Evolutionary conservation across 2,113 vertebrate genomes (phyloP), one percentile per base, ranked within the genome.

Genomic region (Eudyptes chrysolophus): DNA sequence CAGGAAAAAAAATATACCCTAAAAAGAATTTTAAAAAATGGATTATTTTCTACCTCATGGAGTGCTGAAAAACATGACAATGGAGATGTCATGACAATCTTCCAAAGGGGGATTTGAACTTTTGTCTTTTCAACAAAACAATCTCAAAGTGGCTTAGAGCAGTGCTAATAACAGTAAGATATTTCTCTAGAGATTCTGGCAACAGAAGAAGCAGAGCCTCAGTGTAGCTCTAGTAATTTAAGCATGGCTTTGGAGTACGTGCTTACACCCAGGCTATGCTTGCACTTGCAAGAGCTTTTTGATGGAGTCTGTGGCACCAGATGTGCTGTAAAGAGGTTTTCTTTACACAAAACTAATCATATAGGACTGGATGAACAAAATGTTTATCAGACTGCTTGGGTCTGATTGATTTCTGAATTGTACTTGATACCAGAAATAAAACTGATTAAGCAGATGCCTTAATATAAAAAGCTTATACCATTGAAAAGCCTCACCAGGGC

Each of bases 101-200:
- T 85, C 61, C 77, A 55, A 70, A 70, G n/a, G 32, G 11, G 16
- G n/a, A 24, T 69, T 92, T 92, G 70, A 85, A 95, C 62, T 87
- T 96, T 65, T 65, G 40, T 85, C 66, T 77, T 90, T 92, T 88
- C 89, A 93, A 87, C 62, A 96, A 90, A 93, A 78, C 46, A 90
- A 68, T 94, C 58, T 92, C 46, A 70, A 83, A 92, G 75, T 90
- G 62, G 16, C 78, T 90, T 66, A 74, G 32, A 85, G 26, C 40
- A 77, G 54, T 13, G 32, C 34, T 88, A 94, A 86, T 60, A 87
- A 57, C 74, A 69, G 65, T 9, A 57, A 82, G 66, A 54, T 52
- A 88, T 92, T 94, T 88, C 90, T 80, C 85, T 42, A 74, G 87
- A 93, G 87, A 70, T 44, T 79, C 54, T 80, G 58, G 49, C 25